These are phyloP conservation scores for Eclectus roratus DNA, from an alignment of 2,113 vertebrate species.

Conservation along the genomic window DNA sequence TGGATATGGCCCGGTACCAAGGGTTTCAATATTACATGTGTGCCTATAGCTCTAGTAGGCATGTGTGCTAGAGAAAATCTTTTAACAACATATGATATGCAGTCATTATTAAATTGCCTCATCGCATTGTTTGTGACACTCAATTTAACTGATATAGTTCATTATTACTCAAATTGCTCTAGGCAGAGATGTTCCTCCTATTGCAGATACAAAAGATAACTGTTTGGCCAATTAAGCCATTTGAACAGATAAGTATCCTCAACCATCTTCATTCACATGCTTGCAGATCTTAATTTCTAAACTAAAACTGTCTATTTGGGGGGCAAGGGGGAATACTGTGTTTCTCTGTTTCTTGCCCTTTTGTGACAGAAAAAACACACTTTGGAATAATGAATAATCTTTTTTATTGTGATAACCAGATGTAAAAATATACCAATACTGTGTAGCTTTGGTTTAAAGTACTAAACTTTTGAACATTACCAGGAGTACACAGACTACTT, in stretches of 20 bases:
- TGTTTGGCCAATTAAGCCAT: neutral
- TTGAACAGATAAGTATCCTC: neutral
- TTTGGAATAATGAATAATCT: neutral
- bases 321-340: fast-evolving
- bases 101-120: neutral
- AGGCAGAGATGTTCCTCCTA: neutral
- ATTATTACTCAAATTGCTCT: neutral
- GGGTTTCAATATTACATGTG: neutral
- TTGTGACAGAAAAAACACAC: neutral
- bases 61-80: neutral
- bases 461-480: neutral
- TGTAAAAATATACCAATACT: neutral
- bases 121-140: neutral
- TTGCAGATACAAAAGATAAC: neutral
- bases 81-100: neutral
- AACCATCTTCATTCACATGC: neutral
- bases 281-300: neutral
- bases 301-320: neutral
- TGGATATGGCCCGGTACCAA: neutral
- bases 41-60: neutral
- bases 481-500: neutral
- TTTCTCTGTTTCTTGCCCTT: neutral
- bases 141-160: neutral
- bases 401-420: neutral
- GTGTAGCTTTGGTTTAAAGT: neutral